Evolutionary conservation across 1,140 invertebrate species (phyloP), one percentile per base, ranked within the genome.

Genomic region (Ephestia elutella): DNA sequence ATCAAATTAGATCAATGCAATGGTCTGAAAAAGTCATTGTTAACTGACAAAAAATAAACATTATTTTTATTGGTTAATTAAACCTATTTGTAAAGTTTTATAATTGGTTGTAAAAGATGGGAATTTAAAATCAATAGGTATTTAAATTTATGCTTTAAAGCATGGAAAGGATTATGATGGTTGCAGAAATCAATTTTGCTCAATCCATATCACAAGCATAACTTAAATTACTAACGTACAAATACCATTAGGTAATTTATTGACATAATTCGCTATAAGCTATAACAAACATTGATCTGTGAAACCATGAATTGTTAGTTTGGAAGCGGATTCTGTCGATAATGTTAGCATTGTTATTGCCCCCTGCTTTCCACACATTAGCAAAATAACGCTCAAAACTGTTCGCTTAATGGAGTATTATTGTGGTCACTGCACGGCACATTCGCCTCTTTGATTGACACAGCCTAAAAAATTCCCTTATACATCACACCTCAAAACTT

Each of bases 351-450:
- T 55, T 15, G 58, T 30, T 49, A 60, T 30, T 38, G 35, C 20
- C 35, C 49, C 18, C 50, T 53, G 58, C 58, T 38, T 58, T 59
- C 51, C 58, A 55, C 58, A 63, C 65, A 70, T 71, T 73, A 79
- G 67, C 65, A 55, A 56, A 73, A 75, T 73, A 75, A 77, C 69
- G 70, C 73, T 74, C 70, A 75, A 75, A 77, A 75, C 69, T 71
- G 58, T 73, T 70, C 60, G 60, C 63, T 71, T 78, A 75, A 80
- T 75, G 70, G 60, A 60, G 62, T 70, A 80, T 78, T 81, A 79
- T 76, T 74, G 76, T 78, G 75, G 77, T 71, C 67, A 70, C 66
- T 59, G 56, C 68, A 75, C 69, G 65, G 60, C 59, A 56, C 58
- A 64, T 67, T 63, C 28, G 51, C 61, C 60, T 73, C 65, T 62